Evolutionary conservation across 2,888 invertebrate genomes (phyloP).

Genomic region (Argynnis bischoffii): DNA sequence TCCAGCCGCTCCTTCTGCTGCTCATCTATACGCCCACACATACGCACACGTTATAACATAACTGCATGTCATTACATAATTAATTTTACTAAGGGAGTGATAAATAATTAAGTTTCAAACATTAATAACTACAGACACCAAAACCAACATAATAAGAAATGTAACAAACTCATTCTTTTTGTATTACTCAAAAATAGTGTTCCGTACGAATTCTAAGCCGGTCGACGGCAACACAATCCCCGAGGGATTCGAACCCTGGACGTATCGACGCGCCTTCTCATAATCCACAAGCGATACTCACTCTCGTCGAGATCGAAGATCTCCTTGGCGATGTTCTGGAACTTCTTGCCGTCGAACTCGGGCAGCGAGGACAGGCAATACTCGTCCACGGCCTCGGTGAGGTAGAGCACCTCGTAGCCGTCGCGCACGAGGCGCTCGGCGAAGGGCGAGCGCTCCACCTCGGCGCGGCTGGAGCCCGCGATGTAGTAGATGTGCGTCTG

Average conservation of each 20-base stretch:
- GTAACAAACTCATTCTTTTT: no score
- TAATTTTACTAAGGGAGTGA: no score
- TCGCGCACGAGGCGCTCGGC: conserved; percentile 96
- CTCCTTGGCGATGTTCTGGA: conserved; percentile 99
- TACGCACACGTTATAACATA: no score
- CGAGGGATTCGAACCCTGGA: conserved; percentile 23
- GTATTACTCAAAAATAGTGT: no score
- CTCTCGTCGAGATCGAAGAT: conserved; percentile 93
- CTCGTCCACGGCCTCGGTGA: conserved; percentile 98
- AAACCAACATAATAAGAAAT: no score
- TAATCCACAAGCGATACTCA: conserved; percentile 45
- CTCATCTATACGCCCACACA: conserved; percentile 60
- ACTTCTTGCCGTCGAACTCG: conserved; percentile 99
- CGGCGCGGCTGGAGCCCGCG: conserved; percentile 92
- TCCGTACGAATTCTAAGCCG: no score
- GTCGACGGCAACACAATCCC: no score
- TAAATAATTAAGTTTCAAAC: no score
- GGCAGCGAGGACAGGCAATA: conserved; percentile 97
- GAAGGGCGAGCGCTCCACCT: conserved; percentile 91
- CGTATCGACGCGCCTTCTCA: neutral
- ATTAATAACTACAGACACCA: no score
- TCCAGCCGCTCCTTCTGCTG: conserved; percentile 89
- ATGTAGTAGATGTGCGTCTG: conserved; percentile 98
- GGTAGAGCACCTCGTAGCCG: conserved; percentile 96
- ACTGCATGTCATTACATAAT: no score